Evolutionary conservation across 2,888 invertebrate species (phyloP).

Genomic region (Drosophila glabriapex): DNA sequence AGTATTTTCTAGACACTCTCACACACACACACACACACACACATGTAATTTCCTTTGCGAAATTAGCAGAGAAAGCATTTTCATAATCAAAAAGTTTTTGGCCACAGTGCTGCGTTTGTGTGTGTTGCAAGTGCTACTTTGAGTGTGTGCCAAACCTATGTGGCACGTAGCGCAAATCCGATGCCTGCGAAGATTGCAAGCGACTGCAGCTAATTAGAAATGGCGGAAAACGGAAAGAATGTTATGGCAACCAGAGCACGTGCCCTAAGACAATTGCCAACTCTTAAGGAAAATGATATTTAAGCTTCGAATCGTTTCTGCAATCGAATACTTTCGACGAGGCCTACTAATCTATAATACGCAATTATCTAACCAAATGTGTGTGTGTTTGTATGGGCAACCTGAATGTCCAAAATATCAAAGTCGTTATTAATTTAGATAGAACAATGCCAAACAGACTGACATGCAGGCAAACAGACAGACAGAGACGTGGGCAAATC

Average conservation of each 20-base stretch:
- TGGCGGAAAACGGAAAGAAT: conserved; percentile 57
- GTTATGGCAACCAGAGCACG: conserved; percentile 65
- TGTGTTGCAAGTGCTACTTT: conserved; percentile 4
- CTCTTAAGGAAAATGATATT: conserved; percentile 49
- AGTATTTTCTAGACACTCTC: conserved; percentile 13
- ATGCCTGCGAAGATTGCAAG: conserved; percentile 62
- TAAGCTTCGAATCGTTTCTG: background rate
- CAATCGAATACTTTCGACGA: conserved; percentile 10
- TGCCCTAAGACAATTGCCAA: conserved; percentile 53
- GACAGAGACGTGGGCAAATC: conserved; percentile 16
- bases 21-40: background rate
- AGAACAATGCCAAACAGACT: conserved; percentile 13
- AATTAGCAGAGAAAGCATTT: conserved; percentile 42
- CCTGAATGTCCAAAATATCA: conserved; percentile 26
- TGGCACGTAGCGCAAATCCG: conserved; percentile 61
- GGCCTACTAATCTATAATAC: conserved; percentile 31
- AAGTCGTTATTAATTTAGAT: conserved; percentile 62
- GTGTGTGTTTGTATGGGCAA: background rate
- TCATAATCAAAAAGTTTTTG: conserved; percentile 46
- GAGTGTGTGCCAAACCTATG: conserved; percentile 48
- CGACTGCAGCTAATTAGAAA: conserved; percentile 70
- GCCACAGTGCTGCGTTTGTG: conserved; percentile 10
- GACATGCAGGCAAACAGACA: background rate
- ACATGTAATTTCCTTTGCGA: conserved; percentile 35
- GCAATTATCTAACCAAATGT: conserved; percentile 33